Evolutionary conservation across 2,113 vertebrate species (phyloP).

Genomic region (Ptilonorhynchus violaceus): DNA sequence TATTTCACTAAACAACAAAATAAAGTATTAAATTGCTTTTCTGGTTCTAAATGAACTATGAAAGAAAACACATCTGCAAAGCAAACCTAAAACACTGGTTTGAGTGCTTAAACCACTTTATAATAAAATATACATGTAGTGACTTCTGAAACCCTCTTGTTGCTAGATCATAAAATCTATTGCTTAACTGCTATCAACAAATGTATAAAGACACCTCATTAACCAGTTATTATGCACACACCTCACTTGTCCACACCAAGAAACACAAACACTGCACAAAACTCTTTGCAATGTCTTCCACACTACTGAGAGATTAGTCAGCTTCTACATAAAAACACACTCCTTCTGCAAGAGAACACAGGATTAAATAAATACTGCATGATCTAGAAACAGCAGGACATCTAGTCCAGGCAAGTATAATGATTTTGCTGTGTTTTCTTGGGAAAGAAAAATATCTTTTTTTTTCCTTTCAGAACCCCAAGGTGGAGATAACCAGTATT

Average conservation of each 20-base stretch:
- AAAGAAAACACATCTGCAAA: background rate
- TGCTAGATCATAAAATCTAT: background rate
- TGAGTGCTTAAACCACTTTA: background rate
- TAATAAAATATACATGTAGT: background rate
- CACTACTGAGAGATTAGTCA: background rate
- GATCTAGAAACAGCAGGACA: background rate
- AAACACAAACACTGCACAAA: background rate
- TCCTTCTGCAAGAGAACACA: background rate
- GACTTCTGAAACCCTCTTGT: background rate
- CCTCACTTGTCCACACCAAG: background rate
- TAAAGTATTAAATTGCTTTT: background rate
- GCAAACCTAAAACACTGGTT: background rate
- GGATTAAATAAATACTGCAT: slow-evolving; percentile 21
- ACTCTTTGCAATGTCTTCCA: background rate
- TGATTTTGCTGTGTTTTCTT: background rate
- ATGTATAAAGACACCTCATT: background rate
- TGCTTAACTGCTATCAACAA: background rate
- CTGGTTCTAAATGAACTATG: background rate
- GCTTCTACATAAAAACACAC: background rate
- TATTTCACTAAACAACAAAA: slow-evolving; percentile 23
- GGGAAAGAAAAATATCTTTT: background rate
- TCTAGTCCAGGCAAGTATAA: background rate
- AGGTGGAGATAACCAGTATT: background rate
- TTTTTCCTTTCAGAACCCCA: background rate
- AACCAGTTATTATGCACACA: background rate